Evolutionary conservation across 2,113 vertebrate genomes (phyloP).

Genomic region (Trichomycterus rosablanca): DNA sequence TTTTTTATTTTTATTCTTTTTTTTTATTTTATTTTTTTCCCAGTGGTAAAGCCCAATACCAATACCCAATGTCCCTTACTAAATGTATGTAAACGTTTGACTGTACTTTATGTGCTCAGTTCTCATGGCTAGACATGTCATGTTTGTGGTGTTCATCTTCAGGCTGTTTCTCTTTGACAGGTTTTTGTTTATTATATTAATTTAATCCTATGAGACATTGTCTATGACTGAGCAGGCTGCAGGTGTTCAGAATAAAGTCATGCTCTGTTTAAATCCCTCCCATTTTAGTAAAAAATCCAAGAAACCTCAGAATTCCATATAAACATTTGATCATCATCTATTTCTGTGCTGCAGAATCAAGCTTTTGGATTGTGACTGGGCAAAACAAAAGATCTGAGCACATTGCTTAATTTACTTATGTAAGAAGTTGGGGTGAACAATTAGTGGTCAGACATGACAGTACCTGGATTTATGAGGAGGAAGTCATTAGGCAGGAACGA

Average conservation of each 20-base stretch:
- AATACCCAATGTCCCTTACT: no score
- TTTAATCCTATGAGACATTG: neutral
- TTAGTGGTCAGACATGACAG: constrained; percentile 5
- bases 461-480: constrained; percentile 9
- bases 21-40: no score
- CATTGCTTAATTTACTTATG: neutral
- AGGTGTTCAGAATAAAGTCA: constrained; percentile 11
- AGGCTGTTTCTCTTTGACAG: no score
- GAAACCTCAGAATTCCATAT: constrained; percentile 14
- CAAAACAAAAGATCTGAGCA: constrained; percentile 1
- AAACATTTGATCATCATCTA: neutral
- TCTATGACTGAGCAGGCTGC: constrained; percentile 4
- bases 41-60: no score
- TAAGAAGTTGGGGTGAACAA: neutral
- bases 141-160: no score
- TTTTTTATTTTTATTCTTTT: no score
- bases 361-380: neutral
- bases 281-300: neutral
- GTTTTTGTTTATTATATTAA: no score
- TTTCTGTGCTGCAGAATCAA: constrained; percentile 1
- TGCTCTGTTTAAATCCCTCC: constrained; percentile 15
- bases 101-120: no score
- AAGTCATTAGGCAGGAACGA: neutral
- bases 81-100: no score
- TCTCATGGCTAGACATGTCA: no score